phyloP scores from a whole-genome alignment of 2,888 invertebrate genomes.

The Dorcus parallelipipedus region DNA sequence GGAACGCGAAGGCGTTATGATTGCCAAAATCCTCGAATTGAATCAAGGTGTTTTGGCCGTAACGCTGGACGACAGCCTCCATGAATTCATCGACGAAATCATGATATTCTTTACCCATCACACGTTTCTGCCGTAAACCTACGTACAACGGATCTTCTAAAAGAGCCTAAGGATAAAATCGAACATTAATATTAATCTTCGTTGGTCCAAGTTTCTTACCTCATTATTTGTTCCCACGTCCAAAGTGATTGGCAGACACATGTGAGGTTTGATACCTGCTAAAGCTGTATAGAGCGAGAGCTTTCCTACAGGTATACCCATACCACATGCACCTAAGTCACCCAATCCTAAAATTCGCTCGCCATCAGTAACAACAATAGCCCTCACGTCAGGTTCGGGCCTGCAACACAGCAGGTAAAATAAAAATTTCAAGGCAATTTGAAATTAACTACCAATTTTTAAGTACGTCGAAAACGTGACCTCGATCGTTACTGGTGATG shows the following conservation, averaged over 20 bases:
- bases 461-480: conserved; percentile 86
- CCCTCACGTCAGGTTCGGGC: conserved; percentile 83
- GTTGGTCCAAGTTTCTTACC: conserved; percentile 45
- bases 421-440: background rate
- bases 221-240: conserved; percentile 95
- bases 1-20: conserved; percentile 90
- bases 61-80: conserved; percentile 84
- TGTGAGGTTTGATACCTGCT: conserved; percentile 94
- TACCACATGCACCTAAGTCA: conserved; percentile 93
- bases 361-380: conserved; percentile 93
- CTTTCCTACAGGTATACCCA: conserved; percentile 98
- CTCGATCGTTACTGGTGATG: conserved; percentile 92
- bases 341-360: conserved; percentile 96
- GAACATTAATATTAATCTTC: background rate
- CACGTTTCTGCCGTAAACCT: conserved; percentile 82
- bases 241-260: conserved; percentile 88
- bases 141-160: conserved; percentile 93
- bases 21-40: conserved; percentile 94
- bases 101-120: conserved; percentile 83
- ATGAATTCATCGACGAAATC: conserved; percentile 96
- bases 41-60: conserved; percentile 80
- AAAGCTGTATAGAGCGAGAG: conserved; percentile 92
- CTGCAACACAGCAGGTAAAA: conserved; percentile 46
- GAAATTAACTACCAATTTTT: conserved; percentile 71
- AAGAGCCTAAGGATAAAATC: conserved; percentile 57